phyloP scores from a whole-genome alignment of 2,888 invertebrate genomes.

The Chaetogeoica ovagalla region DNA sequence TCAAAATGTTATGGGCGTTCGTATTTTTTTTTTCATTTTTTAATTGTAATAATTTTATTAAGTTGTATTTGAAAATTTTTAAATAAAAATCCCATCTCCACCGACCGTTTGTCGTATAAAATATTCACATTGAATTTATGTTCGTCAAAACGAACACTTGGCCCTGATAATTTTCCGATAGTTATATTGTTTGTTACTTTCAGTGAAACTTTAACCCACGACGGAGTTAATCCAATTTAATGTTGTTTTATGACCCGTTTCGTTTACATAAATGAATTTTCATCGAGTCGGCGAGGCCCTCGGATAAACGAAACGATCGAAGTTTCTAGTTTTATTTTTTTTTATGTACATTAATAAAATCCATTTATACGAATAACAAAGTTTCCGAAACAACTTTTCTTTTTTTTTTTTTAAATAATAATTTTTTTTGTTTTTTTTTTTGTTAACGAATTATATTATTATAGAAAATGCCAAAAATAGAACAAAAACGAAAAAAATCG shows the following conservation, averaged over 20 bases:
- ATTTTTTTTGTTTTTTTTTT: too few species aligned
- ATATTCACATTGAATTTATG: not conserved
- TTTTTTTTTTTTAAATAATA: too few species aligned
- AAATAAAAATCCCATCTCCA: too few species aligned
- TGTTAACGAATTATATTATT: too few species aligned
- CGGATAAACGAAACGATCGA: conserved; percentile 38
- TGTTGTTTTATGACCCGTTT: conserved; percentile 43
- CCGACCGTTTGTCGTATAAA: too few species aligned
- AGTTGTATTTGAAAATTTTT: too few species aligned
- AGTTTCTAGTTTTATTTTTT: conserved; percentile 38
- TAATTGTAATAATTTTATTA: too few species aligned
- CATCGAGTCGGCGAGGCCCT: conserved; percentile 18
- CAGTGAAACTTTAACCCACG: conserved; percentile 9
- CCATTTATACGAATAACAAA: conserved; percentile 28
- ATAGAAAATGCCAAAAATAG: too few species aligned
- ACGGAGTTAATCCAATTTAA: conserved; percentile 37
- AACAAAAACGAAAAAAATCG: too few species aligned
- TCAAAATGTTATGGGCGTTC: too few species aligned
- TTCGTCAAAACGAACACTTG: not conserved
- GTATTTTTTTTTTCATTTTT: too few species aligned
- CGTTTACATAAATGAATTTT: conserved; percentile 49
- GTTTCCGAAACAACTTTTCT: too few species aligned
- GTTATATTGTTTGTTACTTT: conserved; percentile 12
- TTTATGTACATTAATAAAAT: conserved; percentile 46
- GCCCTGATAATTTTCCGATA: conserved; percentile 17